These are phyloP conservation scores for Druon quercuslanigerum DNA, from an alignment of 1,140 invertebrate genomes.

Conservation along the genomic window DNA sequence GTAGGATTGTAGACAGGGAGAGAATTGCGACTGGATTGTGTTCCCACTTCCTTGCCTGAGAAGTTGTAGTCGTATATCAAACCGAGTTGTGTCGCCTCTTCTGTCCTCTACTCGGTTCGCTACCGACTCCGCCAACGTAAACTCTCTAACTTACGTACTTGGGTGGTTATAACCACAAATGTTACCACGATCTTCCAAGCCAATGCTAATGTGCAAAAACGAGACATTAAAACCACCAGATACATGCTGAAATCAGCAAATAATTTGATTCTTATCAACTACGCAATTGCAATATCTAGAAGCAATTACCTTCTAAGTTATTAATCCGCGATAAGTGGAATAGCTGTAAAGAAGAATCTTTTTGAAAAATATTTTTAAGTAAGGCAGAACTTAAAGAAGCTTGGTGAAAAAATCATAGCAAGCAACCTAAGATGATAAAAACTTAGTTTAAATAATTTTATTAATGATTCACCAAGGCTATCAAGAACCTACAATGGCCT, in stretches of 20 bases:
- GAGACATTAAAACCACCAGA: background rate
- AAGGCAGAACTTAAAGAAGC: too few relatives aligned
- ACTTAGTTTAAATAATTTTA: too few relatives aligned
- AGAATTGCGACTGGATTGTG: conserved; percentile 58
- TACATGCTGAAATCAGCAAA: background rate
- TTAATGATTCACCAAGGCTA: too few relatives aligned
- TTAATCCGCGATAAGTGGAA: too few relatives aligned
- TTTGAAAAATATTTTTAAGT: too few relatives aligned
- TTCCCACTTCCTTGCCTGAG: conserved; percentile 54
- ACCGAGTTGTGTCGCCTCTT: conserved; percentile 53
- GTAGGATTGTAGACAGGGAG: conserved; percentile 33
- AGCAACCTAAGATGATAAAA: too few relatives aligned
- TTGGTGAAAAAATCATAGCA: too few relatives aligned
- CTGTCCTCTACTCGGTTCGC: conserved; percentile 38
- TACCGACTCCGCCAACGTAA: conserved; percentile 53
- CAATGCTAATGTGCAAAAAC: conserved; percentile 52
- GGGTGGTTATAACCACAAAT: conserved; percentile 41
- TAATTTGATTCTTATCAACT: background rate
- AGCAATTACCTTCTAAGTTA: background rate
- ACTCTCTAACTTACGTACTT: conserved; percentile 60
- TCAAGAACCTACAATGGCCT: too few relatives aligned
- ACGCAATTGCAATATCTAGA: background rate
- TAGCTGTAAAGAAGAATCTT: too few relatives aligned
- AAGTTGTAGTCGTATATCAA: conserved; percentile 65
- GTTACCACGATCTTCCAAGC: conserved; percentile 47